These are phyloP conservation scores for human DNA, from an alignment of 2,113 vertebrate genomes.

Conservation along the genomic window DNA sequence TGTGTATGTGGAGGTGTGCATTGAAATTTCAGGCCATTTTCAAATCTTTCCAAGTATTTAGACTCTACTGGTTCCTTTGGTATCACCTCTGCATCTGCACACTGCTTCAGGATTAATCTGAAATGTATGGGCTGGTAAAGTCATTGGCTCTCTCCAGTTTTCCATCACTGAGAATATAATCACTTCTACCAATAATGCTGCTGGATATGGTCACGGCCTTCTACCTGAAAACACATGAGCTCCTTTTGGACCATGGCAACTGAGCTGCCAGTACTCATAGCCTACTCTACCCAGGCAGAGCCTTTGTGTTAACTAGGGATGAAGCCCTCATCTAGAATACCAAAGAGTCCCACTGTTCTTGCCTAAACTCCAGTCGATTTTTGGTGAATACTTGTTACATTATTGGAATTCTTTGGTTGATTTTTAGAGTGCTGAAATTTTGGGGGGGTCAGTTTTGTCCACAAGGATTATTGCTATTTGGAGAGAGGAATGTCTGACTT, in stretches of 20 bases:
- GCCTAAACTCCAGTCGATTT: background rate
- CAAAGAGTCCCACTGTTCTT: background rate
- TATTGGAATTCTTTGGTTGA: background rate
- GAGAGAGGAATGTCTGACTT: background rate
- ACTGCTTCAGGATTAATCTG: background rate
- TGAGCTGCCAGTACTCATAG: background rate
- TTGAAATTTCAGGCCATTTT: background rate
- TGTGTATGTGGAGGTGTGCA: background rate
- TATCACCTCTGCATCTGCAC: background rate
- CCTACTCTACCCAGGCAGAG: background rate
- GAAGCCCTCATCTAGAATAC: too few relatives aligned
- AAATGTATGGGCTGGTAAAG: background rate
- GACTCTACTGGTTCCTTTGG: background rate
- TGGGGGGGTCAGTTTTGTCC: background rate
- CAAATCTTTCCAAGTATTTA: background rate
- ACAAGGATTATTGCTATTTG: background rate
- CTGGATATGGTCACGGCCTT: background rate
- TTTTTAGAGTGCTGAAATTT: background rate
- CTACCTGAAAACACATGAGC: background rate
- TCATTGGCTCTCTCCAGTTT: background rate
- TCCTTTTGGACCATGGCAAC: background rate
- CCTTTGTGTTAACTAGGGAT: background rate
- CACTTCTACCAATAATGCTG: background rate
- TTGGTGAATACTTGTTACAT: background rate
- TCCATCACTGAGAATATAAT: background rate